These are phyloP conservation scores for Thalassarche chlororhynchos DNA, from an alignment of 2,113 vertebrate genomes.

Conservation along the genomic window DNA sequence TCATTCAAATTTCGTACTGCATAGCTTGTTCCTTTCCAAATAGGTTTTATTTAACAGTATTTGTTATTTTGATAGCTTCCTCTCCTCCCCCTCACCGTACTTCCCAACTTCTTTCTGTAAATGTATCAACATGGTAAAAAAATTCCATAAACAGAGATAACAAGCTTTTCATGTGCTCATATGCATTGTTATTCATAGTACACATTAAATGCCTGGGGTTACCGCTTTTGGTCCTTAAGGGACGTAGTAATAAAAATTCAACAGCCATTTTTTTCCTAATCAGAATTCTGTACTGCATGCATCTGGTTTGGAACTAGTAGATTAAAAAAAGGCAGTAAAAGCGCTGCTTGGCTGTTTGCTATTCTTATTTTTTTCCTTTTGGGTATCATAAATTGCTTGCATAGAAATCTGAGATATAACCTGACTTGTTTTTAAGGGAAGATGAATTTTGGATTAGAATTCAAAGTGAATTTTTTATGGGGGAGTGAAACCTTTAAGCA, in stretches of 20 bases:
- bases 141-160: slow-evolving; percentile 34
- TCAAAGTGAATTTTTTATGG: not conserved
- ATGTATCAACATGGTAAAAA: slow-evolving; percentile 3
- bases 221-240: not conserved
- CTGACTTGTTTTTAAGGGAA: not conserved
- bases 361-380: not conserved
- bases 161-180: slow-evolving; percentile 35
- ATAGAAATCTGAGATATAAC: not conserved
- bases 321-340: slow-evolving; percentile 31
- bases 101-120: not conserved
- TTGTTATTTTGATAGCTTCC: slow-evolving; percentile 19
- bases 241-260: slow-evolving; percentile 49
- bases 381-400: not conserved
- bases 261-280: slow-evolving; percentile 25
- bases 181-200: slow-evolving; percentile 42
- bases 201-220: slow-evolving; percentile 44
- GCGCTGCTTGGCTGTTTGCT: not conserved
- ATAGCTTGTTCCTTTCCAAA: not conserved
- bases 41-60: slow-evolving; percentile 7
- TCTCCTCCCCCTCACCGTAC: not conserved
- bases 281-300: slow-evolving; percentile 27
- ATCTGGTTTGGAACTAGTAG: slow-evolving; percentile 18
- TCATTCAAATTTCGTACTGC: not conserved
- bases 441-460: slow-evolving; percentile 15
- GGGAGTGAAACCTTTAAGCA: not conserved